Evolutionary conservation across 2,797 vertebrate species (phyloP).

Genomic region (Tachyglossus aculeatus): DNA sequence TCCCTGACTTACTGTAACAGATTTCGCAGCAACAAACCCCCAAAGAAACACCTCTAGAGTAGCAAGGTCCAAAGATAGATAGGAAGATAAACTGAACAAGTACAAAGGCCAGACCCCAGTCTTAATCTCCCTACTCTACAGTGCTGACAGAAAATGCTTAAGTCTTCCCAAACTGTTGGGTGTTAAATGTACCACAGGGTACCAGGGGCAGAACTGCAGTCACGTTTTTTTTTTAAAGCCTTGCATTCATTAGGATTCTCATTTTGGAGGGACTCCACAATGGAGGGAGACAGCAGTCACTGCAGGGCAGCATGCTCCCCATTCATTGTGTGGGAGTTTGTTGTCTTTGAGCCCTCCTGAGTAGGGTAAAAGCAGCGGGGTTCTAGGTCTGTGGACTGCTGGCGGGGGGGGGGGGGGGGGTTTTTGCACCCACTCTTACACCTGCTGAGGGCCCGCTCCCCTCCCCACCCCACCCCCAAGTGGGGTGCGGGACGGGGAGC

Average conservation of each 20-base stretch:
- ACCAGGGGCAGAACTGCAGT: slow-evolving; percentile 35
- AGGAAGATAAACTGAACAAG: slow-evolving; percentile 32
- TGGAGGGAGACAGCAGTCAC: too few species aligned
- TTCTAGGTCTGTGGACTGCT: too few species aligned
- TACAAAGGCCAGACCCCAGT: slow-evolving; percentile 50
- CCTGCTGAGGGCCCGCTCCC: too few species aligned
- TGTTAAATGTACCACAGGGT: slow-evolving; percentile 39
- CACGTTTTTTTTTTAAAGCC: slow-evolving; percentile 16
- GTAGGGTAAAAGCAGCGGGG: too few species aligned
- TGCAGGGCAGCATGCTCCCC: too few species aligned
- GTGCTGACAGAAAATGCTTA: slow-evolving; percentile 25
- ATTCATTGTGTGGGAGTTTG: too few species aligned
- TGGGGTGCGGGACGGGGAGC: too few species aligned
- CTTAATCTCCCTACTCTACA: slow-evolving; percentile 47
- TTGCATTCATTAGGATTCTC: slow-evolving; percentile 18
- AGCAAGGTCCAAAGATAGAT: slow-evolving; percentile 35
- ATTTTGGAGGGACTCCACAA: background rate
- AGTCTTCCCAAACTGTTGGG: slow-evolving; percentile 38
- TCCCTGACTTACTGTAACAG: slow-evolving; percentile 7
- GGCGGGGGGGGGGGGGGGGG: too few species aligned
- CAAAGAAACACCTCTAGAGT: slow-evolving; percentile 51
- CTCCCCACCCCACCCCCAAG: too few species aligned
- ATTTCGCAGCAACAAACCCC: slow-evolving; percentile 48
- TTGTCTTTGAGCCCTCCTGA: too few species aligned
- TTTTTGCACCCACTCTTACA: too few species aligned